Evolutionary conservation across 2,797 vertebrate species (phyloP).

Genomic region (Pangasius sanitwongsei): DNA sequence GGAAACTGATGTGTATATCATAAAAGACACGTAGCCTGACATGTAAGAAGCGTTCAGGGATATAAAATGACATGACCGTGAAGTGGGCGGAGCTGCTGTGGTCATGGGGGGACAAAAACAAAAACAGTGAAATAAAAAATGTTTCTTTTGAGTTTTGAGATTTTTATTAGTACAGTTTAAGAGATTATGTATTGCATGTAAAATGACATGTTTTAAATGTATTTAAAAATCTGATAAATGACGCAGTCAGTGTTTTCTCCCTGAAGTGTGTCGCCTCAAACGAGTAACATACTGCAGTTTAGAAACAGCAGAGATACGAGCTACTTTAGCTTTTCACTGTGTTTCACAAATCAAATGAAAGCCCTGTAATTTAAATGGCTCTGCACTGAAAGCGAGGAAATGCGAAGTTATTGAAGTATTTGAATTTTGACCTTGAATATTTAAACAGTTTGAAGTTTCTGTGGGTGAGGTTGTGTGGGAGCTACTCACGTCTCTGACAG

Average conservation of each 20-base stretch:
- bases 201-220: background rate
- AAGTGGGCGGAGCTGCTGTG: background rate
- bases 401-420: background rate
- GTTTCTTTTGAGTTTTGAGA: background rate
- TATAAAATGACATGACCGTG: background rate
- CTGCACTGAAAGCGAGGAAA: background rate
- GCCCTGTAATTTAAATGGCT: background rate
- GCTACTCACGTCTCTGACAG: slow-evolving; percentile 41
- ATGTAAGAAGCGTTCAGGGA: background rate
- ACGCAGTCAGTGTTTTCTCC: background rate
- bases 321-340: background rate
- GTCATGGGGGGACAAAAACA: background rate
- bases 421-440: background rate
- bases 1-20: background rate
- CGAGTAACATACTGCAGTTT: background rate
- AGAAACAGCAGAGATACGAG: background rate
- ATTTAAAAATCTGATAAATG: background rate
- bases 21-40: background rate
- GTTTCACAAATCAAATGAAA: background rate
- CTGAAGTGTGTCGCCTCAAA: background rate
- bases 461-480: background rate
- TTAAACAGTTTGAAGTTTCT: background rate
- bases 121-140: background rate
- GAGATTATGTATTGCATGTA: background rate
- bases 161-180: background rate